These are phyloP conservation scores for Lamprotornis superbus DNA, from an alignment of 2,113 vertebrate species.

Conservation along the genomic window DNA sequence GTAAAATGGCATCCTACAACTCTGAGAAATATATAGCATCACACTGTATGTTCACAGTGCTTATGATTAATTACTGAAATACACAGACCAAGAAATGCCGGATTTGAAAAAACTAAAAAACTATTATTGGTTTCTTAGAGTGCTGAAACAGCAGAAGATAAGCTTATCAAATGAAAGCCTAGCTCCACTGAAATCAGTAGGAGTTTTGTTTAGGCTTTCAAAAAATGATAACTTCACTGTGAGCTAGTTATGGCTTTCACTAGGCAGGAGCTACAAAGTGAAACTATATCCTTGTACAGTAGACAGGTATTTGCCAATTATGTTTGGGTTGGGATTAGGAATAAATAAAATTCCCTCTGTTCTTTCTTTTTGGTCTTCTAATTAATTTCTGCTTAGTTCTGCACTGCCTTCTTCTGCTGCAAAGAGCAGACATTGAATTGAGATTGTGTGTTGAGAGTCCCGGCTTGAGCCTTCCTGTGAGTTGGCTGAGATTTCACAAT, in stretches of 20 bases:
- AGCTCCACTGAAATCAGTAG: constrained; percentile 8
- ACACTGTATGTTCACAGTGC: neutral
- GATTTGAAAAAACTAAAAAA: neutral
- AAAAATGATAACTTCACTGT: neutral
- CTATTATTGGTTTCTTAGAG: neutral
- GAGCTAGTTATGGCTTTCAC: neutral
- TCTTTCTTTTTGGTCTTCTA: neutral
- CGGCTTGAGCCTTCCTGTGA: neutral
- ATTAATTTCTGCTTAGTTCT: constrained; percentile 37
- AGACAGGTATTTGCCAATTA: neutral
- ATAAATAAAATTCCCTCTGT: neutral
- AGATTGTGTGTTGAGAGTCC: constrained; percentile 40
- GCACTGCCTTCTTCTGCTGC: neutral
- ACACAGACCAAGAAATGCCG: neutral
- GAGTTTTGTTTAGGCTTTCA: neutral
- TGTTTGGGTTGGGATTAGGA: neutral
- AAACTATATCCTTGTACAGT: neutral
- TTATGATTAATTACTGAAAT: neutral
- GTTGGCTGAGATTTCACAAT: constrained; percentile 50
- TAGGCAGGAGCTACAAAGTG: neutral
- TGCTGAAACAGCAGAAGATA: neutral
- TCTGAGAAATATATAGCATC: neutral
- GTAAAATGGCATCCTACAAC: neutral
- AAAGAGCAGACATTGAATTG: constrained; percentile 7
- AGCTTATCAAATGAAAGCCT: neutral